Conservation (phyloP, 2,888 invertebrate genomes). For the Melanophora roralis region DNA sequence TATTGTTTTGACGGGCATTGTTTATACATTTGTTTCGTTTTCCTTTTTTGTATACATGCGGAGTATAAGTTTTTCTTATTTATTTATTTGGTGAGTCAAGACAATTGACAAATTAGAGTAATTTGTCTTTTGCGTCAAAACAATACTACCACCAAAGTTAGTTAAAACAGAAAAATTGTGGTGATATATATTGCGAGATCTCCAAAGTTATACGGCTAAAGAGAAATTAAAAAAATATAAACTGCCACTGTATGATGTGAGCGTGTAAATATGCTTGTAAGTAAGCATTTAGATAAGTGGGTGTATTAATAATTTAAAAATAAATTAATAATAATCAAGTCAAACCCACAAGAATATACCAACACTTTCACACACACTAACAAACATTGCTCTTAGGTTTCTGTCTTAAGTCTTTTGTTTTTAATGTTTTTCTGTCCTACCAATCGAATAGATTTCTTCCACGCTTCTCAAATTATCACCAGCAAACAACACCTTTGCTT, state of each 20-base stretch:
- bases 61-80: neutral
- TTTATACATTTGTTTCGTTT: conserved; percentile 54
- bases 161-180: neutral
- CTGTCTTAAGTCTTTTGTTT: conserved; percentile 56
- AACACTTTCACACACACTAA: neutral
- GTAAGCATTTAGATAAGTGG: conserved; percentile 28
- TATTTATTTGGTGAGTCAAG: conserved; percentile 39
- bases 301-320: conserved; percentile 43
- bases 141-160: conserved; percentile 63
- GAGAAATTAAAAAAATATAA: conserved; percentile 18
- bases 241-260: conserved; percentile 59
- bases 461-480: conserved; percentile 62
- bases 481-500: conserved; percentile 49
- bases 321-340: conserved; percentile 22
- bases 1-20: conserved; percentile 36
- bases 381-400: conserved; percentile 33
- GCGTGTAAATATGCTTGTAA: neutral
- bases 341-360: conserved; percentile 26
- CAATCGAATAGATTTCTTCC: conserved; percentile 39
- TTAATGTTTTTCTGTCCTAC: neutral
- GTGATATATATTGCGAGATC: conserved; percentile 50
- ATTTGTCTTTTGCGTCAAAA: conserved; percentile 76
- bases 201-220: conserved; percentile 47
- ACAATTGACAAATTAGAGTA: conserved; percentile 75
- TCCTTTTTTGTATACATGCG: neutral